Evolutionary conservation across 2,888 invertebrate genomes (phyloP).

Genomic region (Spicauda simplicius): DNA sequence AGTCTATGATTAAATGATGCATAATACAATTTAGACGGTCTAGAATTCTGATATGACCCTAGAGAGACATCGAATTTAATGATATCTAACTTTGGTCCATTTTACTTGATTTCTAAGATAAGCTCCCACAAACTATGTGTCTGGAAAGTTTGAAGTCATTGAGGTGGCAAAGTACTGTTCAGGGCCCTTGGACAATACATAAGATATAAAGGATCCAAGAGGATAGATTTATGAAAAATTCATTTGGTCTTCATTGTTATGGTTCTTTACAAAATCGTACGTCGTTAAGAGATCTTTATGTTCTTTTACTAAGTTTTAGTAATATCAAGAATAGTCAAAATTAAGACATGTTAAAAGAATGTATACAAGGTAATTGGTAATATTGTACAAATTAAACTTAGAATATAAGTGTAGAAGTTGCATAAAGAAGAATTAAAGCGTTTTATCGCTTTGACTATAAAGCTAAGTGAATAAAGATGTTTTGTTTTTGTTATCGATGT

Average conservation of each 20-base stretch:
- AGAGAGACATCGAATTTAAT: conserved; percentile 16
- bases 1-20: background rate
- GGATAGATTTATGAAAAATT: background rate
- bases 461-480: no score
- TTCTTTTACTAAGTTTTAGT: no score
- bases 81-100: conserved; percentile 16
- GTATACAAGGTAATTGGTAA: no score
- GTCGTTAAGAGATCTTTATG: no score
- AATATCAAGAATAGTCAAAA: no score
- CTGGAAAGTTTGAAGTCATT: conserved; percentile 17
- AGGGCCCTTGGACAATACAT: conserved; percentile 1
- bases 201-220: conserved; percentile 3
- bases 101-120: conserved; percentile 18
- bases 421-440: no score
- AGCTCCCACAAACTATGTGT: conserved; percentile 9
- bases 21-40: background rate
- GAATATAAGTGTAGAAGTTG: no score
- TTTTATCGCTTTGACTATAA: no score
- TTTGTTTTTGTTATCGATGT: no score
- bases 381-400: no score
- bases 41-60: conserved; percentile 8
- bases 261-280: no score
- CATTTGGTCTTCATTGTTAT: background rate
- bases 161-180: conserved; percentile 11
- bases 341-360: no score